Conservation (phyloP, 2,888 invertebrate genomes). For the Stegophylla sp. region DNA sequence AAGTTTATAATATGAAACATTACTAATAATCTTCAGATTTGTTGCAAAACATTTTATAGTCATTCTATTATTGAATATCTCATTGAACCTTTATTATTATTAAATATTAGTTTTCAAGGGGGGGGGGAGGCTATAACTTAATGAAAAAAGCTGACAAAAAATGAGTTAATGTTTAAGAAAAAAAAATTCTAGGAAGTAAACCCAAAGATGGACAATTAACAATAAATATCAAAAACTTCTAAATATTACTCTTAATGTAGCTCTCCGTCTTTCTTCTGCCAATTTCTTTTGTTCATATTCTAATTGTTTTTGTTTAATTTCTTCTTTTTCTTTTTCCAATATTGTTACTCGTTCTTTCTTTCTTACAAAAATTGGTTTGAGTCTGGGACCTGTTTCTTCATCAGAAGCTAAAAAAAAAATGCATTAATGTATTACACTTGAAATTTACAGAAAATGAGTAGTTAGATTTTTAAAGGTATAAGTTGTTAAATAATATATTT, state of each 20-base stretch:
- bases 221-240: slow-evolving; percentile 21
- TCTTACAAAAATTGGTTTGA: slow-evolving; percentile 93
- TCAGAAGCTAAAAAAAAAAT: slow-evolving; percentile 73
- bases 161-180: no score
- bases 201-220: no score
- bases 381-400: slow-evolving; percentile 87
- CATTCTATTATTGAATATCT: no score
- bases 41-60: no score
- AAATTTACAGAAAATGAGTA: neutral
- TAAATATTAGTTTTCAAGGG: no score
- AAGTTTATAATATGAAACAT: no score
- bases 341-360: slow-evolving; percentile 94
- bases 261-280: slow-evolving; percentile 85
- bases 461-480: neutral
- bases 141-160: neutral
- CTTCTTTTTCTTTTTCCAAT: slow-evolving; percentile 90
- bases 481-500: slow-evolving; percentile 50
- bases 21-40: no score
- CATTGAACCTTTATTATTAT: no score
- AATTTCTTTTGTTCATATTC: slow-evolving; percentile 83
- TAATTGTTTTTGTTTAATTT: slow-evolving; percentile 80
- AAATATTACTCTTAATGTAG: slow-evolving; percentile 76
- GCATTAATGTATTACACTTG: slow-evolving; percentile 34
- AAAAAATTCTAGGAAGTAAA: no score
- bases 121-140: slow-evolving; percentile 7